Percentiles rank a stretch among this genome's conserved stretches.
These are phyloP conservation scores for Myotis yumanensis DNA, from an alignment of 2,113 vertebrate species.

Conservation along the genomic window DNA sequence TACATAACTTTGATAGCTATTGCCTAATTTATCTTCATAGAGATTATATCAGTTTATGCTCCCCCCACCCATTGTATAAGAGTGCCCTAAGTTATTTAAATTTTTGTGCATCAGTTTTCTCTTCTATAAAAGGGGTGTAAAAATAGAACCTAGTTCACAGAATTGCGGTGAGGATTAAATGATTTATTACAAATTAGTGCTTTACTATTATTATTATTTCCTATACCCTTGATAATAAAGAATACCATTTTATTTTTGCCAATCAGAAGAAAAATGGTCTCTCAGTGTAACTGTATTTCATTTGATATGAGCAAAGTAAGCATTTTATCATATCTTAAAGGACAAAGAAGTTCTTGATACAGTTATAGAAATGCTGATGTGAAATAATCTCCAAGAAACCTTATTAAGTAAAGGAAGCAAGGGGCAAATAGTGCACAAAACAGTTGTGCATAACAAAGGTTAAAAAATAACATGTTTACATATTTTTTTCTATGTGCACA, in stretches of 20 bases:
- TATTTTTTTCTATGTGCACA: neutral
- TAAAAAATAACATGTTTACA: neutral
- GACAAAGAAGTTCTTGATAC: neutral
- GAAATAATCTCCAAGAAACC: neutral
- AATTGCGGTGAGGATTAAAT: neutral
- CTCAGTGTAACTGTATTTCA: neutral
- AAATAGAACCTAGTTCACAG: neutral
- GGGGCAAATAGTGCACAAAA: neutral
- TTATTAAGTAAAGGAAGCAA: conserved; percentile 12
- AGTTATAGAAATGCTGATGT: neutral
- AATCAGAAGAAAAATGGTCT: neutral
- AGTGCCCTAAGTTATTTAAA: neutral
- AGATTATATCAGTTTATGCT: neutral
- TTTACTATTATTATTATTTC: neutral
- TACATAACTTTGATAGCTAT: neutral
- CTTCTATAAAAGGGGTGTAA: neutral
- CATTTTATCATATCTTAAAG: conserved; percentile 24
- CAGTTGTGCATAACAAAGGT: neutral
- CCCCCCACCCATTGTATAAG: neutral
- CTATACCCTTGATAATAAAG: neutral
- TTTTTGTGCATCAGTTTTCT: neutral
- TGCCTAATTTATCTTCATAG: conserved; percentile 1
- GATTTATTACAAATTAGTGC: neutral
- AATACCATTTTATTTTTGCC: neutral
- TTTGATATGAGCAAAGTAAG: neutral